Conservation (phyloP, 1,140 invertebrate genomes). For the Ceratosolen fusciceps region DNA sequence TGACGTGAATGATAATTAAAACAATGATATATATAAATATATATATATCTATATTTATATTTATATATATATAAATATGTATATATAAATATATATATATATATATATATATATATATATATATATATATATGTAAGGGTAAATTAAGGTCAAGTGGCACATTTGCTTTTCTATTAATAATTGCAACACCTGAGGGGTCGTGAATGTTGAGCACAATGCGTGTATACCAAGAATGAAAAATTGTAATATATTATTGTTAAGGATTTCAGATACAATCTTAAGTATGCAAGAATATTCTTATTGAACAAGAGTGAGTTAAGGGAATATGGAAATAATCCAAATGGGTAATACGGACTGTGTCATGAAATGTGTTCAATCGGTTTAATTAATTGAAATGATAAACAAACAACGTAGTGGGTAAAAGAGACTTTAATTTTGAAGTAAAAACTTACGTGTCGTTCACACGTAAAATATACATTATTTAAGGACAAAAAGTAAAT, state of each 20-base stretch:
- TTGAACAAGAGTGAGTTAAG: neutral
- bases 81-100: too few relatives aligned
- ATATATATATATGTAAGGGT: neutral
- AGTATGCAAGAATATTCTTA: neutral
- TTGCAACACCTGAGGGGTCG: neutral
- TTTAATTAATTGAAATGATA: conserved; percentile 51
- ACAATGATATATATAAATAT: neutral
- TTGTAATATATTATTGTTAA: neutral
- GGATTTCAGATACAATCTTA: neutral
- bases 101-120: too few relatives aligned
- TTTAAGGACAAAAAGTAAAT: conserved; percentile 33
- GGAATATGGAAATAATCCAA: conserved; percentile 14
- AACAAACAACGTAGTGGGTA: neutral
- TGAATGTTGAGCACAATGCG: conserved; percentile 4
- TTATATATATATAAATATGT: too few relatives aligned
- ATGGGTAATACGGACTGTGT: conserved; percentile 53
- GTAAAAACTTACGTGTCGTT: conserved; percentile 21
- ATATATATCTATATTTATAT: too few relatives aligned
- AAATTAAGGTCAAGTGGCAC: neutral
- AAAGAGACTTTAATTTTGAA: neutral
- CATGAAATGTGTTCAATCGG: conserved; percentile 63
- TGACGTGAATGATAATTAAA: neutral
- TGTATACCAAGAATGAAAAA: neutral
- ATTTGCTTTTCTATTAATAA: conserved; percentile 14
- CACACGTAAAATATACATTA: conserved; percentile 36